Evolutionary conservation across 2,113 vertebrate species (phyloP).

Genomic region (Chaetodon auriga): DNA sequence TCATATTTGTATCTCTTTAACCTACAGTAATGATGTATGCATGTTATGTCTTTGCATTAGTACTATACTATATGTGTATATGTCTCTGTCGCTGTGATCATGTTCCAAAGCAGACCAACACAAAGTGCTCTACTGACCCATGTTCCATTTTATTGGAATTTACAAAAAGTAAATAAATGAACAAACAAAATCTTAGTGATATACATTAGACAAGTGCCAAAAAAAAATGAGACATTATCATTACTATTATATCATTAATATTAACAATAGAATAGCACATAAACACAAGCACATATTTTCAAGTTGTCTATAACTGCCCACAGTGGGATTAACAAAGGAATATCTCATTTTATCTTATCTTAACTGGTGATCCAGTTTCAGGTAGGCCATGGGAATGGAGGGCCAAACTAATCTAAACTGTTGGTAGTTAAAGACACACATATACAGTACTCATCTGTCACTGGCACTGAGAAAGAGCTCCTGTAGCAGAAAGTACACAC

Average conservation of each 20-base stretch:
- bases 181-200: no score
- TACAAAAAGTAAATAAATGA: background rate
- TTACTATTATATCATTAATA: background rate
- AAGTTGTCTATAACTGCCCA: constrained; percentile 91
- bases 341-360: no score
- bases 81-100: no score
- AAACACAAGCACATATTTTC: background rate
- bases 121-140: background rate
- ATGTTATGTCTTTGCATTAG: no score
- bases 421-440: constrained; percentile 88
- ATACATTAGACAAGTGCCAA: no score
- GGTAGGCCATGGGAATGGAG: constrained; percentile 93
- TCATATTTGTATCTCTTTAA: no score
- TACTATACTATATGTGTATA: no score
- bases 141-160: background rate
- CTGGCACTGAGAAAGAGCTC: background rate
- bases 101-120: background rate
- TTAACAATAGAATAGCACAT: background rate
- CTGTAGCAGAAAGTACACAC: background rate
- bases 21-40: no score
- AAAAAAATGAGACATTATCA: no score
- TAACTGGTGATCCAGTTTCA: constrained; percentile 95
- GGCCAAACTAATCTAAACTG: constrained; percentile 96
- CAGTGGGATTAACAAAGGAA: no score
- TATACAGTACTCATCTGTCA: background rate